Evolutionary conservation across 2,888 invertebrate genomes (phyloP), one percentile per base, ranked within the genome.

Genomic region (Lithodes maja): DNA sequence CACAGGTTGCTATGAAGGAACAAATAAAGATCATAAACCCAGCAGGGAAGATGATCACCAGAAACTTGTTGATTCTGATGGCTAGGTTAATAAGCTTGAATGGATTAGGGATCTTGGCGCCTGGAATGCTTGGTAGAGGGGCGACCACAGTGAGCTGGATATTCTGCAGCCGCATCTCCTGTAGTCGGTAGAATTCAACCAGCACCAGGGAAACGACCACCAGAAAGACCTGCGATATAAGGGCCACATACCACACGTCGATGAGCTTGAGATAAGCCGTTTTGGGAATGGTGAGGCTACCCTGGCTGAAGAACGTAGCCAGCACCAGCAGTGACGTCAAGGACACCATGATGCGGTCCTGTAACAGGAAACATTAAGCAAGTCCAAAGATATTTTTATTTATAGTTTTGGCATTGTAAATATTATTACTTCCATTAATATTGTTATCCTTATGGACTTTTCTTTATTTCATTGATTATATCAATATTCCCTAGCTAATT

Each of bases 331-430:
- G 83, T 3, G 88, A 83, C 0, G 88, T 88, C 61, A 88, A 53
- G 17, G 88, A 88, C 50, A 88, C 88, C 88, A 88, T 88, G 80
- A 86, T 86, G 5, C 86, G 69, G 50, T 86, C 86, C 86, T 86
- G 80, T 52, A 52, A 52, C 12, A 7, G 12, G 1, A 61, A 7
- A 61, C 7, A 61, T 61, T 61, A 33, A 33, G 33, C 33, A 33
- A 33, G 33, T 33, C 33, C 33, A 33, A 33, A 33, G 33, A 33
- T 33, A 33, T 33, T 33, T 33, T 33, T 33, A 33, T 33, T 33
- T 33, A 33, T 33, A 33, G 33, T 33, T 33, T 33, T 33, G 33
- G 33, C 33, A 33, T 33, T 33, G 33, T 33, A 33, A 33, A 33
- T 33, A 33, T 33, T 33, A 33, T 33, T 33, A 33, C 33, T 33